Base-by-base conservation (phyloP, 2,888 invertebrate species). In the Toxonevra muliebris region DNA sequence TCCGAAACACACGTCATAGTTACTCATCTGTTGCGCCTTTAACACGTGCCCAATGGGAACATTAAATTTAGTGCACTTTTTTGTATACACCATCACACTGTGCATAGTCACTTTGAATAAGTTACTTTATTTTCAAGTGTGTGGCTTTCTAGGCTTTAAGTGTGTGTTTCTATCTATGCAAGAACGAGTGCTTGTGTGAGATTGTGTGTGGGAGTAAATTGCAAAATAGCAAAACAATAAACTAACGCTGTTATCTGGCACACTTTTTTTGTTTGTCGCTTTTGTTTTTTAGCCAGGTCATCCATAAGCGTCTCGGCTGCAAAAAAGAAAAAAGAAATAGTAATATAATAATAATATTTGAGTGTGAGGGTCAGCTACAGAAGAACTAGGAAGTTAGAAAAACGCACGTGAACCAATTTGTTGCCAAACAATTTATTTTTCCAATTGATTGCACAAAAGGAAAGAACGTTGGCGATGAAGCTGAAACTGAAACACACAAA, bases 381-480 rank as follows among this genome's bases (percentile, higher is more conserved):
- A 19, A 15, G 30, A 30, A 30, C 2, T 30, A 30, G 30, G 30
- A 30, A 30, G 30, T 7, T 30, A 30, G 30, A 30, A 30, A 30
- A 30, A 7, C 30, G 41, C 53, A 59, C 59, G 59, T 65, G 59
- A 30, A 30, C 52, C 42, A 65, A 59, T 59, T 65, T 65, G 58
- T 43, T 50, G 59, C 65, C 48, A 65, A 64, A 65, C 65, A 59
- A 59, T 65, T 65, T 59, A 59, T 41, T 65, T 59, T 65, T 65
- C 59, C 59, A 59, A 58, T 19, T 65, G 40, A 65, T 53, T 65
- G 65, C 43, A 53, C 30, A 65, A 59, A 65, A 53, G 57, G 11
- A 53, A 7, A 30, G 30, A 30, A 30, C 30, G 30, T 30, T 30
- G 30, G 30, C 7, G 30, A 30, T 30, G 30, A 30, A 30, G 30